Evolutionary conservation across 2,888 invertebrate species (phyloP).

Genomic region (Monoplex corrugatus): DNA sequence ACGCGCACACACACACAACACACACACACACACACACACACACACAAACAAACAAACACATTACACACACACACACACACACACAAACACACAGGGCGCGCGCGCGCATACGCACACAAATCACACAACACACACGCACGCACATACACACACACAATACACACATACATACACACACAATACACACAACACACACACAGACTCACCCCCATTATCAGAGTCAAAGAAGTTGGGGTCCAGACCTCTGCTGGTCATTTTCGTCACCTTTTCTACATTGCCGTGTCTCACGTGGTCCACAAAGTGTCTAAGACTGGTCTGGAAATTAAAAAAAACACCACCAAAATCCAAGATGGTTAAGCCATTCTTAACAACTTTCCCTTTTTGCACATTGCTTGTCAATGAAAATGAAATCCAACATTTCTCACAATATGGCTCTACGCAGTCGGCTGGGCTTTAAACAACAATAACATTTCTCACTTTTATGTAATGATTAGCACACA

Average conservation of each 20-base stretch:
- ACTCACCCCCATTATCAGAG: conserved; percentile 93
- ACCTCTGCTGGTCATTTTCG: conserved; percentile 97
- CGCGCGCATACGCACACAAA: background rate
- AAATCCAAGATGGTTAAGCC: no score
- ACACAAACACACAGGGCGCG: background rate
- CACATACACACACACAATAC: no score
- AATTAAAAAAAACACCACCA: no score
- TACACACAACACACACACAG: no score
- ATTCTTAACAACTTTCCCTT: no score
- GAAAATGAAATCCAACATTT: no score
- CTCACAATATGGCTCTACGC: no score
- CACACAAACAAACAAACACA: no score
- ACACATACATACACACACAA: background rate
- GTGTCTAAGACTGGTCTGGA: conserved; percentile 93
- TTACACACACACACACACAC: background rate
- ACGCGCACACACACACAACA: background rate
- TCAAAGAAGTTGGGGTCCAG: conserved; percentile 99
- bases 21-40: background rate
- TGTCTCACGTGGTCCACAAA: conserved; percentile 96
- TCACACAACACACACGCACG: background rate
- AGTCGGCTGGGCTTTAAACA: no score
- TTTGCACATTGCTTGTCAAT: no score
- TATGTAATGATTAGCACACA: no score
- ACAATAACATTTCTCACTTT: no score
- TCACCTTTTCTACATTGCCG: conserved; percentile 96